Conservation (phyloP, 1,140 invertebrate genomes). For the Drosophila hydei region DNA sequence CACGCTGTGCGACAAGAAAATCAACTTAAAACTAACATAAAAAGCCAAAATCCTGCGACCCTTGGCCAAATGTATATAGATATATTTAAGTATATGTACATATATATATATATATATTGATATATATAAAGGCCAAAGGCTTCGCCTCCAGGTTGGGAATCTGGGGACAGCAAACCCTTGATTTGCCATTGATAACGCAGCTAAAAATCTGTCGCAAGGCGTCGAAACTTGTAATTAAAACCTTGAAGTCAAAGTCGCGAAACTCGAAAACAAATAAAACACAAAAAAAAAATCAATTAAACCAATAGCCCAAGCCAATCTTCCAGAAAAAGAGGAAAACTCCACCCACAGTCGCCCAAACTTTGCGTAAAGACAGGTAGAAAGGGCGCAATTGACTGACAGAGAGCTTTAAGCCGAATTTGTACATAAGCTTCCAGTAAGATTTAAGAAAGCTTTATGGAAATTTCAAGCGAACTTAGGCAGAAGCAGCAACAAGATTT, state of each 20-base stretch:
- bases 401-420: neutral
- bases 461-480: too few species aligned
- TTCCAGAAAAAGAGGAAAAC: neutral
- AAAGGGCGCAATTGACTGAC: neutral
- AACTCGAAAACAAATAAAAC: neutral
- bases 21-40: slow-evolving; percentile 77
- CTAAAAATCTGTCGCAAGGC: slow-evolving; percentile 63
- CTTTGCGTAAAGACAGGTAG: neutral
- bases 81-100: slow-evolving; percentile 63
- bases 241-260: slow-evolving; percentile 64
- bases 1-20: slow-evolving; percentile 12
- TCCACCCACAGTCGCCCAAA: neutral
- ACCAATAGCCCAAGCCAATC: neutral
- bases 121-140: slow-evolving; percentile 36
- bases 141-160: neutral
- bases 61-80: slow-evolving; percentile 64
- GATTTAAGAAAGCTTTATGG: neutral
- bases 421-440: neutral
- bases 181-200: slow-evolving; percentile 68
- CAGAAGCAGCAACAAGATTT: too few species aligned
- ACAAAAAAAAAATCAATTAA: neutral
- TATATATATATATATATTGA: slow-evolving; percentile 59
- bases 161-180: slow-evolving; percentile 21
- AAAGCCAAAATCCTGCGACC: slow-evolving; percentile 69
- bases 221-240: slow-evolving; percentile 79